phyloP scores from a whole-genome alignment of 92 coral and sea anemone genomes.

The Diadumene lineata region DNA sequence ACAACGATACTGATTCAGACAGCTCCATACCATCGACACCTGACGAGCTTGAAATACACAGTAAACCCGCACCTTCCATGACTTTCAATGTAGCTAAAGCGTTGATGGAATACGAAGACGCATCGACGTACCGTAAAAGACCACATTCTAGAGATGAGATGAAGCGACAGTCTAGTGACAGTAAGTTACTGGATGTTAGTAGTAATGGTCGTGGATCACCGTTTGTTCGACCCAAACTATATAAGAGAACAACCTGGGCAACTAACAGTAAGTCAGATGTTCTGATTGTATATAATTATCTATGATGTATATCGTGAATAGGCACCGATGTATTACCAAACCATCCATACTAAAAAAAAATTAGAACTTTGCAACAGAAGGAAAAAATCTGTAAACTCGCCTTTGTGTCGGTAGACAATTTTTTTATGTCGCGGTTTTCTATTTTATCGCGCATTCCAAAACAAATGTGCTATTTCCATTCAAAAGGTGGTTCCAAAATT shows the following conservation, averaged over 20 bases:
- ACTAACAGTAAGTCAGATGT: slow-evolving; percentile 10
- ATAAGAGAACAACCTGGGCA: slow-evolving; percentile 35
- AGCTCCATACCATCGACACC: slow-evolving; percentile 31
- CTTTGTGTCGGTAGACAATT: too few relatives aligned
- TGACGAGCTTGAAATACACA: neutral
- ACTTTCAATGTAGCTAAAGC: slow-evolving; percentile 18
- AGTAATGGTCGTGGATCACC: slow-evolving; percentile 8
- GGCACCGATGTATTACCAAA: too few relatives aligned
- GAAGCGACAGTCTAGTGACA: slow-evolving; percentile 34
- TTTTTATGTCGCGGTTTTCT: too few relatives aligned
- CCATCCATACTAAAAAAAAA: too few relatives aligned
- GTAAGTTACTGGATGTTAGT: slow-evolving; percentile 10
- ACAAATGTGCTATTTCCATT: neutral
- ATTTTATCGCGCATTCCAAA: too few relatives aligned
- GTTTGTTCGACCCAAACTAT: slow-evolving; percentile 23
- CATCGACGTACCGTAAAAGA: neutral
- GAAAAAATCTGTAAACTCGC: too few relatives aligned
- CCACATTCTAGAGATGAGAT: slow-evolving; percentile 9
- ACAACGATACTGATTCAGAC: slow-evolving; percentile 20
- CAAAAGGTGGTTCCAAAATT: neutral
- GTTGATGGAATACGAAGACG: slow-evolving; percentile 16
- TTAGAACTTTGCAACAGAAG: too few relatives aligned
- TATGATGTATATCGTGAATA: neutral
- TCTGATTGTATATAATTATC: neutral
- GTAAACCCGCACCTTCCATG: neutral